Conservation (phyloP, 2,113 vertebrate genomes). For the Boulengeromyrus knoepffleri region DNA sequence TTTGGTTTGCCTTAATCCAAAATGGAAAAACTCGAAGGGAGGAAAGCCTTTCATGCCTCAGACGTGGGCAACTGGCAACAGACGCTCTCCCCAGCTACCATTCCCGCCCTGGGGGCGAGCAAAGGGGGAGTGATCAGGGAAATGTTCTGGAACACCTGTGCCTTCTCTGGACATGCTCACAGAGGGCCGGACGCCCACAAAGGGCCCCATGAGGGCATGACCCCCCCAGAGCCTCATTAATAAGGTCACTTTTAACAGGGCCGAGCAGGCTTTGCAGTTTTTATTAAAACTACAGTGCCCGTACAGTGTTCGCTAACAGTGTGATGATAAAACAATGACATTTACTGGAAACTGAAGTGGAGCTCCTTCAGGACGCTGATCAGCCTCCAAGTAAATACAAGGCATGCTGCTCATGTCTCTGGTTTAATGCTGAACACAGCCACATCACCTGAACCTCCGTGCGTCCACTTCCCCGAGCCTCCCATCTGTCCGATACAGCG, state of each 20-base stretch:
- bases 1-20: background rate
- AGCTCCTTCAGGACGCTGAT: conserved; percentile 12
- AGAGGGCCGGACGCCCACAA: background rate
- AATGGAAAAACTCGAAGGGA: background rate
- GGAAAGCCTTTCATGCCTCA: background rate
- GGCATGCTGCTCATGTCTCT: background rate
- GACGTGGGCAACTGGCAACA: background rate
- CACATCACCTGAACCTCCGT: background rate
- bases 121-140: background rate
- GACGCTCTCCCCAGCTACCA: background rate
- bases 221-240: conserved; percentile 42
- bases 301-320: conserved; percentile 5
- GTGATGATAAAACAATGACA: conserved; percentile 20
- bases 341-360: conserved; percentile 28
- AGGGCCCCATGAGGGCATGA: too few relatives aligned
- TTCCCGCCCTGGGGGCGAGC: background rate
- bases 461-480: background rate
- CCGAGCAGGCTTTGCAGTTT: conserved; percentile 39
- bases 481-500: background rate
- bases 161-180: conserved; percentile 10
- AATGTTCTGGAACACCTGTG: background rate
- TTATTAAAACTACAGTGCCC: conserved; percentile 36
- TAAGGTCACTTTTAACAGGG: conserved; percentile 34
- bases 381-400: background rate
- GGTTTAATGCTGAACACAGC: background rate